Percentiles rank a stretch among this genome's conserved stretches.
These are phyloP conservation scores for Galeopsomyia nigrocyanea DNA, from an alignment of 2,888 invertebrate species.

Conservation along the genomic window DNA sequence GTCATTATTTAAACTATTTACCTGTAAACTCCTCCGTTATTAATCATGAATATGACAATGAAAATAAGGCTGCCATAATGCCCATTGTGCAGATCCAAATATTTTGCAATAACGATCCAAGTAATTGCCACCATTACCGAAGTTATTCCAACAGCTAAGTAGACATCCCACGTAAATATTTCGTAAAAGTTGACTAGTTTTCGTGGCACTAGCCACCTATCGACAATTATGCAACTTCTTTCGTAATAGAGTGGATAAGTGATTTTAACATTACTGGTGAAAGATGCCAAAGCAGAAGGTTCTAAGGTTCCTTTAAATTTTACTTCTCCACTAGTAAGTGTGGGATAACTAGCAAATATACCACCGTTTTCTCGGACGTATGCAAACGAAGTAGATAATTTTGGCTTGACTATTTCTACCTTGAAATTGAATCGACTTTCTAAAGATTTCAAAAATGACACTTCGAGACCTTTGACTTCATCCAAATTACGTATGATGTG, in stretches of 20 bases:
- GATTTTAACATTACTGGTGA: too few relatives aligned
- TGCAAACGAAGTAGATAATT: background rate
- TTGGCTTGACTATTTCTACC: background rate
- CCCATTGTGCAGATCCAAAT: background rate
- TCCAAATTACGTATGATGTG: too few relatives aligned
- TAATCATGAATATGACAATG: background rate
- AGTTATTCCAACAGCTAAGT: background rate
- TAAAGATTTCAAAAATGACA: background rate
- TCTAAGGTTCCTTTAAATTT: background rate
- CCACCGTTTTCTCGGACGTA: background rate
- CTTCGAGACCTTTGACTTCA: constrained; percentile 4
- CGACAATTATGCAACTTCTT: background rate
- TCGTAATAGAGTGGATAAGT: background rate
- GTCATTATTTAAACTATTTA: background rate
- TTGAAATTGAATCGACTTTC: background rate
- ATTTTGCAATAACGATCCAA: background rate
- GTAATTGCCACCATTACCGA: background rate
- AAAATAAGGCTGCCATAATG: background rate
- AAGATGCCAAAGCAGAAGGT: background rate
- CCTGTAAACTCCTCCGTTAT: background rate
- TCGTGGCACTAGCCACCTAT: background rate
- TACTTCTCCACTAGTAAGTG: too few relatives aligned
- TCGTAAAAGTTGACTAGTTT: background rate
- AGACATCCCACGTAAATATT: background rate
- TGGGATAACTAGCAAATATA: background rate